phyloP scores from a whole-genome alignment of 2,113 vertebrate species.

The Meles meles region DNA sequence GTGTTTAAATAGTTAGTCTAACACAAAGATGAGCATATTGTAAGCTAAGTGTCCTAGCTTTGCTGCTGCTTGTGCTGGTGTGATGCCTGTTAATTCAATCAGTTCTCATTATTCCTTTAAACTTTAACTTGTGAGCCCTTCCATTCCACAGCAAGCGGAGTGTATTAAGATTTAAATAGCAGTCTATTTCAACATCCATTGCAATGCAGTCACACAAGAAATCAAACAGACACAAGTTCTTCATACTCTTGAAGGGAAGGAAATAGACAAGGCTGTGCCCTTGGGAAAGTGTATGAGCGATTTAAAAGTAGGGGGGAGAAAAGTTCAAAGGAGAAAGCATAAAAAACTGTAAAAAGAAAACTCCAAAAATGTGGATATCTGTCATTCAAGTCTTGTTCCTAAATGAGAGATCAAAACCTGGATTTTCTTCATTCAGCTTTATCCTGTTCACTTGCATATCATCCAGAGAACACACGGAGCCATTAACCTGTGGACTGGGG shows the following conservation, averaged over 20 bases:
- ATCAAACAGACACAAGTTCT: conserved; percentile 37
- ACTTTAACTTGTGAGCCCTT: neutral
- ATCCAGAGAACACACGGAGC: neutral
- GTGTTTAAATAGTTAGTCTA: neutral
- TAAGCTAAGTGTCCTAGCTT: neutral
- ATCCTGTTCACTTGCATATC: neutral
- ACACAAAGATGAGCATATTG: neutral
- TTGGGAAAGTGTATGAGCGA: neutral
- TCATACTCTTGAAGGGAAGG: conserved; percentile 31
- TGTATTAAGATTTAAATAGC: conserved; percentile 41
- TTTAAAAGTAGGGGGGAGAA: neutral
- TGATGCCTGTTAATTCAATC: neutral
- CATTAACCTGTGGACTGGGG: neutral
- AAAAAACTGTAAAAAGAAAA: conserved; percentile 31
- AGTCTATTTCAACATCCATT: neutral
- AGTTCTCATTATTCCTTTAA: neutral
- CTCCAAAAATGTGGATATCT: neutral
- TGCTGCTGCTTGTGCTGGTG: neutral
- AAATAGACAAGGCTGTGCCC: conserved; percentile 24
- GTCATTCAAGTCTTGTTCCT: conserved; percentile 39
- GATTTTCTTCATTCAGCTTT: neutral
- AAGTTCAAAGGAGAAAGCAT: neutral
- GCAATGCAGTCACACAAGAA: neutral
- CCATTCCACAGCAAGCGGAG: neutral
- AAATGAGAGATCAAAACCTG: neutral